Evolutionary conservation across 2,113 vertebrate genomes (phyloP), one percentile per base, ranked within the genome.

Genomic region (Eublepharis macularius): DNA sequence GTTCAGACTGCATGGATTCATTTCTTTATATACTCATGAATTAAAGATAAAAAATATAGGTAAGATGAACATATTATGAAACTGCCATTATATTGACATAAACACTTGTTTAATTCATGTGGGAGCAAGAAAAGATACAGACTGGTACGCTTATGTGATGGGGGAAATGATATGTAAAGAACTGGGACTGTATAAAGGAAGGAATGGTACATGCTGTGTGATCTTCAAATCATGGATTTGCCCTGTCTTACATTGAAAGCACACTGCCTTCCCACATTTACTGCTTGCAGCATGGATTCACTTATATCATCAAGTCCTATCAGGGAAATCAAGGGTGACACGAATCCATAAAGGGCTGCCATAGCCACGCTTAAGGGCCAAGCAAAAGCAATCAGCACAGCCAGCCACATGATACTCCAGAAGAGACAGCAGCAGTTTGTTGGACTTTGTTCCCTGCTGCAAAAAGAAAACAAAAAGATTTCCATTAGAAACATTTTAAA

Each of bases 361-460:
- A 97, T 90, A 69, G 91, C 88, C 84, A 97, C 96, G 89, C 96
- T 91, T 41, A 97, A 87, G 45, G 97, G 97, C 97, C 97, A 97
- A 70, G 93, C 96, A 21, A 97, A 36, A 88, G 57, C 32, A 70
- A 97, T 86, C 89, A 97, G 92, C 29, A 97, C 60, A 76, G 96
- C 65, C 80, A 97, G 91, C 97, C 97, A 97, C 80, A 97, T 17
- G 26, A 97, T 49, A 83, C 94, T 92, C 96, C 96, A 97, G 26
- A 96, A 85, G 88, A 95, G 95, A 2, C 93, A 96, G 79, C 29
- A 39, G 74, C 43, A 82, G 43, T 1, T 24, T 34, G 34, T 2
- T 65, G 69, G 2, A 51, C 36, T 7, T 43, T 54, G 2, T 36
- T 74, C 34, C 72, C 77, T 84, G 65, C 54, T 73, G 26, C 43